Evolutionary conservation across 2,113 vertebrate genomes (phyloP), one percentile per base, ranked within the genome.

Genomic region (Phainopepla nitens): DNA sequence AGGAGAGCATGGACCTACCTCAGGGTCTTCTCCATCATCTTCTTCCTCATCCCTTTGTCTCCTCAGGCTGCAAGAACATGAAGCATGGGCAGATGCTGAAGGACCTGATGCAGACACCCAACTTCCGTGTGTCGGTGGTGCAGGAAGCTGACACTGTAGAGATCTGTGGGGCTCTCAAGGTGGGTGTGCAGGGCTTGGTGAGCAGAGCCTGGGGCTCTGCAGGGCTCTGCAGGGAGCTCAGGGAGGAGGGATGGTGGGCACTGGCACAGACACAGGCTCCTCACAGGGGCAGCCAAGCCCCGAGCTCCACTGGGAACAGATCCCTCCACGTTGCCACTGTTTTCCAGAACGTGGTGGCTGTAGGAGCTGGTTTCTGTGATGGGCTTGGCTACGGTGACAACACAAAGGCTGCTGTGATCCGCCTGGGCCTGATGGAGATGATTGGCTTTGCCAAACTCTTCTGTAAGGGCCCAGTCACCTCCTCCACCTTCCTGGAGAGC

Each of bases 371-470:
- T 44, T 99, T 99, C 98, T 99, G 99, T 2, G 99, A 99, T 0
- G 99, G 99, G 7, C 98, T 99, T 6, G 98, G 98, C 49, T 99
- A 98, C 3, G 99, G 99, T 0, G 99, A 99, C 97, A 99, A 99
- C 97, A 99, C 99, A 3, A 99, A 99, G 96, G 99, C 99, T 0
- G 99, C 99, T 0, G 99, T 99, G 94, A 99, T 99, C 94, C 99
- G 99, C 16, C 98, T 99, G 82, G 99, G 99, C 10, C 97, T 99
- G 90, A 99, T 99, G 99, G 99, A 99, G 98, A 99, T 99, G 99
- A 99, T 99, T 3, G 96, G 95, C 90, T 99, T 99, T 0, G 97
- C 99, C 92, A 98, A 97, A 81, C 45, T 99, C 77, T 99, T 99
- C 98, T 99, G 99, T 95, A 98, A 98, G n/a, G 95, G 99, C 61